Evolutionary conservation across 2,113 vertebrate species (phyloP), one percentile per base, ranked within the genome.

Genomic region (Picathartes gymnocephalus): DNA sequence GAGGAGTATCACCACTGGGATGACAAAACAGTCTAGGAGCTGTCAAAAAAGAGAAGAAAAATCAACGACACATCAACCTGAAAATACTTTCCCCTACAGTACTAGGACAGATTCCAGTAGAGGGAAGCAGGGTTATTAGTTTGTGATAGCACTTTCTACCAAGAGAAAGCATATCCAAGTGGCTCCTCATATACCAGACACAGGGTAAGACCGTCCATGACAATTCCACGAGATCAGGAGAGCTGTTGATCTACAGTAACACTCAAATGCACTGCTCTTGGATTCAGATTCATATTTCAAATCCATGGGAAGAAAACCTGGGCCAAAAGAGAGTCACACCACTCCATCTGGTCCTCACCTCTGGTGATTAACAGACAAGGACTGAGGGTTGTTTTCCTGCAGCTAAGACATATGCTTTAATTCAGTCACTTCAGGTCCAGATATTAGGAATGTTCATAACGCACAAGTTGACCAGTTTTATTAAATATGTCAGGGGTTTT

Each of bases 11-110:
- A 99, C 99, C 72, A 99, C 99, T 0, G 99, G 99, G 97, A 99
- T 98, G 89, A 99, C 98, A 88, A 99, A 99, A 90, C 99, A 99
- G 97, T 99, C 99, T 95, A 99, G 97, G 86, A 99, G 98, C 99
- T 99, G 93, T 12, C 30, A 86, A 71, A 70, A 96, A 85, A 90
- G 66, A 89, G 56, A 74, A 57, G 71, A 81, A 70, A 91, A 90
- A 89, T 37, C 28, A 96, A 54, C 31, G 89, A 35, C 64, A 61
- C n/a, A 88, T 74, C 42, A 81, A 47, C 31, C 20, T 57, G 39
- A 20, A 74, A 86, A 80, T 25, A 60, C 17, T 80, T 70, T 42
- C 19, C 31, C 58, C 31, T 62, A 39, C 81, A 88, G 77, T 28
- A 37, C 13, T 48, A 73, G 24, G 45, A 48, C 12, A 56, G 28